A percentile compares a stretch with the other conserved stretches of the same genome.
Conservation (phyloP, 2,888 invertebrate species). For the Abrostola triplasia region DNA sequence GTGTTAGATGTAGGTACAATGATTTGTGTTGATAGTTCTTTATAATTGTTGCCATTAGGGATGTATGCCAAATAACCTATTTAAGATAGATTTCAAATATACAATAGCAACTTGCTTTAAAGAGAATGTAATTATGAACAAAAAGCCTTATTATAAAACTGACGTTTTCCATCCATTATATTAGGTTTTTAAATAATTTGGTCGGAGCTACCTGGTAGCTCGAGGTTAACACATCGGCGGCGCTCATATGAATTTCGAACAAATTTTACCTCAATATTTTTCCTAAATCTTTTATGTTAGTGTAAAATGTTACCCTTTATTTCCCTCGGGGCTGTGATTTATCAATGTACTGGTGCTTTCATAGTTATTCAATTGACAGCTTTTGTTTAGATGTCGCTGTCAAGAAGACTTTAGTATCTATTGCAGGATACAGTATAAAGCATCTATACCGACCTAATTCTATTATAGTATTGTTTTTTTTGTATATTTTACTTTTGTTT, state of each 20-base stretch:
- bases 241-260: constrained; percentile 16
- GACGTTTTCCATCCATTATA: constrained; percentile 1
- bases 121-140: background rate
- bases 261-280: constrained; percentile 24
- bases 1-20: background rate
- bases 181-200: constrained; percentile 15
- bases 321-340: constrained; percentile 22
- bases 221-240: constrained; percentile 6
- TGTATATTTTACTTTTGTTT: too few relatives aligned
- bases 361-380: constrained; percentile 21
- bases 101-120: background rate
- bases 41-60: background rate
- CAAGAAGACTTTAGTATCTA: constrained; percentile 11
- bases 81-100: background rate
- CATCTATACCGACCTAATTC: too few relatives aligned
- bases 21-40: constrained; percentile 1
- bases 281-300: constrained; percentile 22
- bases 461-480: too few relatives aligned
- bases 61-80: background rate
- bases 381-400: constrained; percentile 13
- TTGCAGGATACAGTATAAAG: too few relatives aligned
- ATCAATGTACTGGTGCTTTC: constrained; percentile 18
- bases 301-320: constrained; percentile 16
- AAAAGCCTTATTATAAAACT: constrained; percentile 6
- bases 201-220: background rate